Base-by-base conservation (phyloP, 2,113 vertebrate genomes). In the Gracilinanus agilis region DNA sequence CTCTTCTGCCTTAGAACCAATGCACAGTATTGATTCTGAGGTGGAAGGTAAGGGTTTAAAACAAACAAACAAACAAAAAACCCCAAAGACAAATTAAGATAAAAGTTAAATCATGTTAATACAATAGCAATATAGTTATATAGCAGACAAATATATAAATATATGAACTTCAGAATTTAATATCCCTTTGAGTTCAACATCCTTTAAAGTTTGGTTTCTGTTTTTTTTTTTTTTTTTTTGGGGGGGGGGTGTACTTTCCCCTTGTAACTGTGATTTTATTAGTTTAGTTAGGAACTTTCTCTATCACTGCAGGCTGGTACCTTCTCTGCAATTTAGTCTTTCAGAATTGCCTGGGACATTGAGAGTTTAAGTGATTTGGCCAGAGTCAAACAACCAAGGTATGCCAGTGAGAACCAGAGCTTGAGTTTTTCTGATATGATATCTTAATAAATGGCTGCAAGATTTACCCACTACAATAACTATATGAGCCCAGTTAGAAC, bases 31-130 rank as follows among this genome's bases (percentile, higher is more conserved):
- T 49, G 49, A 49, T 49, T 49, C 49, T 49, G 5, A 49, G 49
- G 49, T 49, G 5, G 49, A 49, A 49, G 49, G 5, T 49, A 49
- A 49, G 49, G 49, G 5, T 49, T 49, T 3, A 49, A 49, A 49
- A 49, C 2, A 49, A 49, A 49, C 49, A 49, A 49, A 2, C 49
- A 49, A 49, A 49, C 49, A 2, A 49, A 49, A n/a, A n/a, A n/a
- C n/a, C n/a, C 96, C 40, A 95, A 97, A 93, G 97, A 92, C 91
- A 91, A 95, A 94, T 96, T 93, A 97, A 92, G 95, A 96, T 53
- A 96, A 95, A 96, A 92, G 96, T 96, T 96, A 97, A 97, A 95
- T 93, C 44, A 88, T 90, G 90, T 67, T 89, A 58, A 93, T 93
- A 93, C 25, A 75, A 94, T 61, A 95, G 89, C 75, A 96, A 91